Evolutionary conservation across 2,888 invertebrate species (phyloP), one percentile per base, ranked within the genome.

Genomic region (Syrista parreyssii): DNA sequence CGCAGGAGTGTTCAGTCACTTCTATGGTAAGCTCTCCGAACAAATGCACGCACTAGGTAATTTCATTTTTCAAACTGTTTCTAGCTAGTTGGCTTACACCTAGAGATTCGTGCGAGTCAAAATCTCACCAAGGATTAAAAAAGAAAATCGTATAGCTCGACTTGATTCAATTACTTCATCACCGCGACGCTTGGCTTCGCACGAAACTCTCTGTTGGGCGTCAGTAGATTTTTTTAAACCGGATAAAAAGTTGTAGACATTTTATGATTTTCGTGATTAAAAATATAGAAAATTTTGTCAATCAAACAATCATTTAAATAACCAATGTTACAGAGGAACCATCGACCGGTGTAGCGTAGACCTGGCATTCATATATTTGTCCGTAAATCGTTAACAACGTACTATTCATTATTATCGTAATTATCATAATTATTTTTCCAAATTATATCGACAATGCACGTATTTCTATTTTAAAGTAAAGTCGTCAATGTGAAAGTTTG

Each of bases 41-140:
- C 88, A 88, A 88, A 90, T 91, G 90, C 90, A 91, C 88, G 90
- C 90, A 89, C 90, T 91, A 91, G 91, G 91, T 91, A 91, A 91
- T 88, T 85, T 88, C 87, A 88, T 87, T 87, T 86, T 88, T 76
- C 36, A 72, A 71, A 75, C 76, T 76, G 73, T 87, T 84, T 79
- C 81, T 85, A 86, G 84, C 82, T 86, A 86, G 83, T 55, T 71
- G 71, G 71, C 71, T 71, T 32, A 71, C 33, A 33, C 33, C 71
- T 31, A 33, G 71, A 33, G 32, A 71, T 71, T 71, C 71, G 71
- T 71, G 71, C 71, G 71, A 33, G 32, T 71, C 71, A 23, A 9
- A 55, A 23, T 55, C 55, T 23, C 55, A 1, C 23, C 6, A 23
- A 23, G 23, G 55, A 55, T 55, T 23, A 9, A 55, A 55, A 55